Evolutionary conservation across 2,113 vertebrate genomes (phyloP), one percentile per base, ranked within the genome.

Genomic region (Paramormyrops kingsleyae): DNA sequence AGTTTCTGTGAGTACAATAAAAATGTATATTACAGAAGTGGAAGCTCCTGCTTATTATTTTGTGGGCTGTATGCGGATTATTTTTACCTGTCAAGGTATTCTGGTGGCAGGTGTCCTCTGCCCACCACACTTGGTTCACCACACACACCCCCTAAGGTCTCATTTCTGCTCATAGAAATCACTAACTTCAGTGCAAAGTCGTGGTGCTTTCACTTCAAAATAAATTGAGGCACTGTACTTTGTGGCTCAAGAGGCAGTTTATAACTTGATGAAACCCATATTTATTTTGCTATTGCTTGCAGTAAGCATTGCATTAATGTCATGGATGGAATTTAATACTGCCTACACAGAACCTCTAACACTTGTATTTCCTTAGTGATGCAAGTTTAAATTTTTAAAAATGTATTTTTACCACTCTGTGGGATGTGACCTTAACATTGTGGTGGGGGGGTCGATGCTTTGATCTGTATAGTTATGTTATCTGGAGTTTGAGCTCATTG

Each of bases 1-100:
- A 89, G 92, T 93, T 93, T 94, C 92, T 92, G 93, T 94, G 91
- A 88, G 90, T 94, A 94, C 91, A 95, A 95, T 96, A 95, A 96
- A 94, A 89, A 46, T 90, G 53, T 92, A 91, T 95, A 94, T 94
- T 91, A 86, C 89, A 93, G 56, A 66, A 83, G 66, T 47, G 39
- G 62, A 39, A 19, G 4, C 8, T 4, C 91, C 91, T 92, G 83
- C 91, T 94, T 93, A 90, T 93, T 93, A 47, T 89, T 53, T 39
- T 52, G 31, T 46, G 27, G n/a, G 49, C 39, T 80, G 35, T 80
- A 39, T 80, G 62, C 9, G 10, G 21, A 31, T 88, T 46, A 47
- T 46, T 39, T 27, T 27, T 62, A 31, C 59, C 50, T 31, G 21
- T 59, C 52, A 7, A 24, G 8, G 62, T 70, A 27, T 31, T 31